Percentiles rank a stretch among this genome's conserved stretches.
Evolutionary conservation across 2,888 invertebrate species (phyloP).

Genomic region (Drosophila phalerata): DNA sequence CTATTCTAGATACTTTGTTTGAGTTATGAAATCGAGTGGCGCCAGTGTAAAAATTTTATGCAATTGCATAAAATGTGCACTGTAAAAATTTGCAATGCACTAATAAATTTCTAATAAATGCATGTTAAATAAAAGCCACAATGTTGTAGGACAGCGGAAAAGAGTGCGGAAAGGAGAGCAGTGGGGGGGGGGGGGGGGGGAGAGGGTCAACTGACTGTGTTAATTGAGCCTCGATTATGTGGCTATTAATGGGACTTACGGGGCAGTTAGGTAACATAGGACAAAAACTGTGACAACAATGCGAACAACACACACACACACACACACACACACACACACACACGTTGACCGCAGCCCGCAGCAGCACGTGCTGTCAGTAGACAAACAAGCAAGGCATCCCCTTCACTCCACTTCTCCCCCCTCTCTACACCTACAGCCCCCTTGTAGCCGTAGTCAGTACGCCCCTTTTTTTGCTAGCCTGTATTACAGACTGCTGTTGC

Average conservation of each 20-base stretch:
- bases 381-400: constrained; percentile 60
- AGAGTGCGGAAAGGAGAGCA: background rate
- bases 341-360: constrained; percentile 76
- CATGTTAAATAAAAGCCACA: constrained; percentile 76
- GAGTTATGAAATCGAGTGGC: constrained; percentile 75
- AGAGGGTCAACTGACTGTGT: constrained; percentile 42
- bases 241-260: constrained; percentile 58
- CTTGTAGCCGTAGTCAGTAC: background rate
- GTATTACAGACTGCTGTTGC: constrained; percentile 66
- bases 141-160: constrained; percentile 40
- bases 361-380: constrained; percentile 74
- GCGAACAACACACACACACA: constrained; percentile 47
- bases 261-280: constrained; percentile 58
- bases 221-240: constrained; percentile 74
- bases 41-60: constrained; percentile 74
- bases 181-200: background rate
- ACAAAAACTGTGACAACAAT: constrained; percentile 71
- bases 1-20: constrained; percentile 60
- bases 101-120: constrained; percentile 77
- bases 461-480: constrained; percentile 41
- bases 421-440: background rate
- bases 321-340: constrained; percentile 40
- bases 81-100: constrained; percentile 58
- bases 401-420: background rate
- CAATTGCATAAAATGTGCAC: constrained; percentile 66